phyloP scores from a whole-genome alignment of 2,113 vertebrate species.

The Nibea albiflora region DNA sequence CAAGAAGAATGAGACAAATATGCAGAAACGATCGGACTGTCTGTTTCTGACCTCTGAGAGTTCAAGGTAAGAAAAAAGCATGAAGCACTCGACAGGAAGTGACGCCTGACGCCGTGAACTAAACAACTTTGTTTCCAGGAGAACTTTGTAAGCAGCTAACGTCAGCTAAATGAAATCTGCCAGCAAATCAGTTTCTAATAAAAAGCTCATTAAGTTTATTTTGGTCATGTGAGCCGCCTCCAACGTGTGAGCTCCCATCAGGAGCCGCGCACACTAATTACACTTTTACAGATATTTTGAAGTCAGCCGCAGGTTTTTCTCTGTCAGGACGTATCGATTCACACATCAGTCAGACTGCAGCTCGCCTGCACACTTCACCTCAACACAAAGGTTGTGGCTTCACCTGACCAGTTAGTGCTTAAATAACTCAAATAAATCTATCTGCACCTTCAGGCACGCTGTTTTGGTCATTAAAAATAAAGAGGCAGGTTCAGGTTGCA shows the following conservation, averaged over 20 bases:
- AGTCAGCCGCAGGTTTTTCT: constrained; percentile 28
- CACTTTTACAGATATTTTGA: constrained; percentile 22
- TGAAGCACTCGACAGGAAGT: neutral
- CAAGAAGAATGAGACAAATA: too few relatives aligned
- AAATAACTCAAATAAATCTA: neutral
- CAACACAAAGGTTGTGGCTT: neutral
- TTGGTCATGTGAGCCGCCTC: too few relatives aligned
- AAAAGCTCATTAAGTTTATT: neutral
- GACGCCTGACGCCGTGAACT: neutral
- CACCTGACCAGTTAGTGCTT: neutral
- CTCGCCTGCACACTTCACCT: constrained; percentile 16
- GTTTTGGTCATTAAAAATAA: too few relatives aligned
- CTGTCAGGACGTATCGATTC: constrained; percentile 17
- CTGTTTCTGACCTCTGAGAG: neutral
- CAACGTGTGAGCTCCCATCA: neutral
- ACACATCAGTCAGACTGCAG: constrained; percentile 15
- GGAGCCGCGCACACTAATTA: neutral
- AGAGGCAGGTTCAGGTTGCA: too few relatives aligned
- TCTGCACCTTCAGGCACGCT: too few relatives aligned
- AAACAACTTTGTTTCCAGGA: neutral
- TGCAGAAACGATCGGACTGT: neutral
- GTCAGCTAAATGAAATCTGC: neutral
- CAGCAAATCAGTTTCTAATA: neutral
- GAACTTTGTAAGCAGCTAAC: neutral
- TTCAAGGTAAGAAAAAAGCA: too few relatives aligned